Conservation (phyloP, 1,140 invertebrate genomes). For the Geopemphigus sp. region DNA sequence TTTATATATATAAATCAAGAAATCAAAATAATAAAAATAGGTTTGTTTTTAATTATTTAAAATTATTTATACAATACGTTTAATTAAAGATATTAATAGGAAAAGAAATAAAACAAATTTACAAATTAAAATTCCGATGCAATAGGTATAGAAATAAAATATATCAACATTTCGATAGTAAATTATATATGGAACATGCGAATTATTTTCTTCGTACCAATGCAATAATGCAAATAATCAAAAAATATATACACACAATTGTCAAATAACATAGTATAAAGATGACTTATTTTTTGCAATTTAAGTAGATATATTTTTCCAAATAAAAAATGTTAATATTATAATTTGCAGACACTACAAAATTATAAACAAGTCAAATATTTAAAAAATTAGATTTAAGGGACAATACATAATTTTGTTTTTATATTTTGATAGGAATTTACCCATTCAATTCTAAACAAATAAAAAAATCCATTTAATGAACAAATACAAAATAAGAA, state of each 20-base stretch:
- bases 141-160: constrained; percentile 20
- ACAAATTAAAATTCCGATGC: neutral
- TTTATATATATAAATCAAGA: too few relatives aligned
- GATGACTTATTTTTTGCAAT: neutral
- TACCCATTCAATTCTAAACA: neutral
- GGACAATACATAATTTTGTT: too few relatives aligned
- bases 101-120: neutral
- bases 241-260: constrained; percentile 7
- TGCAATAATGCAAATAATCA: neutral
- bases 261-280: neutral
- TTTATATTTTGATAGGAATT: too few relatives aligned
- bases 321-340: neutral
- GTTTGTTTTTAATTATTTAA: neutral
- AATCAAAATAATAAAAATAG: neutral
- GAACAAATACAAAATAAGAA: constrained; percentile 10
- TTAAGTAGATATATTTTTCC: neutral
- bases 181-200: neutral
- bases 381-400: too few relatives aligned
- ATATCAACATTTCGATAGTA: neutral
- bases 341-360: too few relatives aligned
- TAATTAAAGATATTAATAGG: neutral
- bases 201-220: neutral
- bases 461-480: neutral
- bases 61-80: neutral
- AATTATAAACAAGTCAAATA: too few relatives aligned